These are phyloP conservation scores for Harpegnathos saltator DNA, from an alignment of 1,140 invertebrate species.

Conservation along the genomic window DNA sequence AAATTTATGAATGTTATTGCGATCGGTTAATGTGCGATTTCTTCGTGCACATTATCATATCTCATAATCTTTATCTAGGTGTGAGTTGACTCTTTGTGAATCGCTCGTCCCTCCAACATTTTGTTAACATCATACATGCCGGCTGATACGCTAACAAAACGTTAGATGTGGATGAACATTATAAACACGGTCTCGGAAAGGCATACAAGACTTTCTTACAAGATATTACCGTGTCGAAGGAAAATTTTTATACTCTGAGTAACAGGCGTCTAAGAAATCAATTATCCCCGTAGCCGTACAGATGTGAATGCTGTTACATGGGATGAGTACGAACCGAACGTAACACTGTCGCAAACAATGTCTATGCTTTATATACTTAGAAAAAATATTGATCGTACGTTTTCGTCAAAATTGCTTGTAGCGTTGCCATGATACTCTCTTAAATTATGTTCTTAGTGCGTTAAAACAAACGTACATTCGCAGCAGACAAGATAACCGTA, in stretches of 20 bases:
- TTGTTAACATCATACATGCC: not conserved
- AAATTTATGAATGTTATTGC: constrained; percentile 21
- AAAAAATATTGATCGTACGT: not conserved
- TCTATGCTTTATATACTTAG: not conserved
- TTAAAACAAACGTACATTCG: not conserved
- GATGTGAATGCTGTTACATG: no score
- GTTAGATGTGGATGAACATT: not conserved
- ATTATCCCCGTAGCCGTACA: not conserved
- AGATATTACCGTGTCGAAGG: constrained; percentile 3
- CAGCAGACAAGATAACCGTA: constrained; percentile 4
- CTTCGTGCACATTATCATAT: not conserved
- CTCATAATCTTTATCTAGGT: constrained; percentile 19
- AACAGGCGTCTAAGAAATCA: constrained; percentile 5
- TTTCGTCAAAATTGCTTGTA: not conserved
- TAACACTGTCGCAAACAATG: constrained; percentile 12
- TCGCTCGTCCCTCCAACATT: not conserved
- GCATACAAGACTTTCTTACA: not conserved
- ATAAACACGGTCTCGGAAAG: not conserved
- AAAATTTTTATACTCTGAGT: constrained; percentile 9
- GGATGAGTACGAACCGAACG: not conserved
- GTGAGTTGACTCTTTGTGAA: not conserved
- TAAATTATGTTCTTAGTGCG: not conserved
- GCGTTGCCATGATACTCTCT: not conserved
- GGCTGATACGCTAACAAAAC: constrained; percentile 13
- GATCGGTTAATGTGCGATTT: not conserved